These are phyloP conservation scores for Stenichneumon culpator DNA, from an alignment of 2,888 invertebrate species.

Conservation along the genomic window DNA sequence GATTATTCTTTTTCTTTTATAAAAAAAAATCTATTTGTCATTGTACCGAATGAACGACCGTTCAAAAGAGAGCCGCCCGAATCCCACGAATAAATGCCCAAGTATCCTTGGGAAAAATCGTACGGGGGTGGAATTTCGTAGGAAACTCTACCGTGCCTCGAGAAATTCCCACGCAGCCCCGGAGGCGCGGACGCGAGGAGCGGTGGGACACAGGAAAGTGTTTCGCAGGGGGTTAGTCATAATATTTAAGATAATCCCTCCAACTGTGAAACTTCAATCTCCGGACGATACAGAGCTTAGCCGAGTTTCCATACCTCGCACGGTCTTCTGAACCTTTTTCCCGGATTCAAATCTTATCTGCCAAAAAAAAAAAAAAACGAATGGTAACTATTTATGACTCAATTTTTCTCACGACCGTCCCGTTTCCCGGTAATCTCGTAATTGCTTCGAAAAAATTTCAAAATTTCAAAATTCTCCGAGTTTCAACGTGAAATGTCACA, in stretches of 20 bases:
- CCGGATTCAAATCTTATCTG: background rate
- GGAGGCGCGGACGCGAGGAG: slow-evolving; percentile 25
- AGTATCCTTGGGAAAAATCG: slow-evolving; percentile 53
- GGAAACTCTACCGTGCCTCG: slow-evolving; percentile 43
- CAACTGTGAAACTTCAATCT: slow-evolving; percentile 12
- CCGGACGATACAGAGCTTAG: slow-evolving; percentile 38
- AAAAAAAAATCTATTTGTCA: slow-evolving; percentile 13
- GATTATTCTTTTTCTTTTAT: background rate
- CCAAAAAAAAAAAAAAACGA: background rate
- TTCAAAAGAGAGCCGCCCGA: slow-evolving; percentile 31
- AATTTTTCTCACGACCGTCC: slow-evolving; percentile 14
- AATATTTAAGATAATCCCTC: slow-evolving; percentile 78
- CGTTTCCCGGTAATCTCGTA: background rate
- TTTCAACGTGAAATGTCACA: background rate
- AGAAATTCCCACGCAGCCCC: slow-evolving; percentile 60
- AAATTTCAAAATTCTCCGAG: slow-evolving; percentile 11
- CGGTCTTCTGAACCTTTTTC: slow-evolving; percentile 29
- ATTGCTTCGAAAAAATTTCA: background rate
- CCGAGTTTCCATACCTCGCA: slow-evolving; percentile 47
- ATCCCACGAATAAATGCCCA: slow-evolving; percentile 47
- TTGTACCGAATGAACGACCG: background rate
- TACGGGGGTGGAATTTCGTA: slow-evolving; percentile 57
- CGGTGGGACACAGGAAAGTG: slow-evolving; percentile 47
- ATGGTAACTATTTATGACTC: slow-evolving; percentile 12
- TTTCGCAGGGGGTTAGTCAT: slow-evolving; percentile 72